Evolutionary conservation across 2,113 vertebrate genomes (phyloP).

Genomic region (Columbina picui): DNA sequence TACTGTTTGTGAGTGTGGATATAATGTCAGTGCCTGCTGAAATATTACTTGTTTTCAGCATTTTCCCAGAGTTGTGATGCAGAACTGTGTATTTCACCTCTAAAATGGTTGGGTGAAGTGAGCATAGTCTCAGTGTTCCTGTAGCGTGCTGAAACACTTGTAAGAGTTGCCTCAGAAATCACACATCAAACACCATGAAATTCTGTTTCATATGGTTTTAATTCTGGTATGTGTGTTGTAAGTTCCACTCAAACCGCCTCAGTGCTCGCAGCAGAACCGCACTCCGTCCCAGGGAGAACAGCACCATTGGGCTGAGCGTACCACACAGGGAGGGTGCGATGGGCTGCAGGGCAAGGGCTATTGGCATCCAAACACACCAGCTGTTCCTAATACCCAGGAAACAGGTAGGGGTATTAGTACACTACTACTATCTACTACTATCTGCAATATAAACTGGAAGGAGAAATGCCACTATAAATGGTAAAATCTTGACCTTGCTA

Average conservation of each 20-base stretch:
- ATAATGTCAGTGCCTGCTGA: neutral
- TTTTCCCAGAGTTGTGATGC: neutral
- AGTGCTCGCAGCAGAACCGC: fast-evolving
- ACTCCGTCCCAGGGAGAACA: fast-evolving
- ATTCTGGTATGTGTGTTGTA: neutral
- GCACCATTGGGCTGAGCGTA: fast-evolving
- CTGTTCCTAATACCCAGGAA: fast-evolving
- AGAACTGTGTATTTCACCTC: neutral
- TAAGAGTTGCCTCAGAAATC: neutral
- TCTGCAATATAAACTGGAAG: too few species aligned
- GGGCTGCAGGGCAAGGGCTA: fast-evolving
- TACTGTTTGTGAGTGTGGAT: fast-evolving
- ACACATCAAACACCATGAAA: neutral
- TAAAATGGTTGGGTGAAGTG: neutral
- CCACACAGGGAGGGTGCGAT: fast-evolving
- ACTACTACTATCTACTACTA: neutral
- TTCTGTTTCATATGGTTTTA: neutral
- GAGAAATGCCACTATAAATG: fast-evolving
- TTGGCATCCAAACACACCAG: fast-evolving
- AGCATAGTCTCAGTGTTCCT: neutral
- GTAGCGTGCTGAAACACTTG: neutral
- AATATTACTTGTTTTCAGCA: neutral
- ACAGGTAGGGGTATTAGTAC: fast-evolving
- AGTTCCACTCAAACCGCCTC: neutral
- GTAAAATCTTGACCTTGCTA: neutral